phyloP scores from a whole-genome alignment of 2,113 vertebrate species.

The Entelurus aequoreus region DNA sequence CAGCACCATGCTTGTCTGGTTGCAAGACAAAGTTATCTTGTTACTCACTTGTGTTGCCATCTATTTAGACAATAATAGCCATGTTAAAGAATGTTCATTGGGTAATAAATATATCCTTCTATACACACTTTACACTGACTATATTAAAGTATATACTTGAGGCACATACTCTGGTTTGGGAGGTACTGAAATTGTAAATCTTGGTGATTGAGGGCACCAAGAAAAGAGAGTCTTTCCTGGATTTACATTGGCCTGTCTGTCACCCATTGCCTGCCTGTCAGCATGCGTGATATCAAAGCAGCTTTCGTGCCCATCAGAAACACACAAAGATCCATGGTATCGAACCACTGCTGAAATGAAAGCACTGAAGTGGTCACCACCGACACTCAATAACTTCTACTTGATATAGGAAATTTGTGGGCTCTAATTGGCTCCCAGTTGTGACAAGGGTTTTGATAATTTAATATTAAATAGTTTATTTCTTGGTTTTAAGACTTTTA shows the following conservation, averaged over 20 bases:
- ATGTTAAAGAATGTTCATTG: no score
- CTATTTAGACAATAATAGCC: no score
- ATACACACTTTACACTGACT: no score
- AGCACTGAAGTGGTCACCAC: constrained; percentile 45
- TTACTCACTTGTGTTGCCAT: no score
- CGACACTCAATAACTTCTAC: constrained; percentile 45
- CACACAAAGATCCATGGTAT: constrained; percentile 44
- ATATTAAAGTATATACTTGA: no score
- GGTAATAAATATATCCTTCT: no score
- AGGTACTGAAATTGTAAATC: no score
- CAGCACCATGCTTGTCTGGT: no score
- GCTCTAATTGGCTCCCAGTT: constrained; percentile 28
- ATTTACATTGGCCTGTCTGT: background rate
- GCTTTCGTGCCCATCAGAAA: constrained; percentile 10
- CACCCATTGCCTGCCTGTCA: background rate
- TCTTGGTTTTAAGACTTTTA: background rate
- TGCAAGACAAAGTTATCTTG: no score
- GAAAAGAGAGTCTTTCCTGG: background rate
- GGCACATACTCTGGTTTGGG: no score
- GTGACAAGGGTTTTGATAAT: constrained; percentile 29
- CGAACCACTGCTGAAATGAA: constrained; percentile 49
- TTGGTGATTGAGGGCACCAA: no score
- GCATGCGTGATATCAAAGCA: background rate
- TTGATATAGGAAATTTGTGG: constrained; percentile 54
- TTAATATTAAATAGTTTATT: constrained; percentile 1